Base-by-base conservation (phyloP, 2,797 vertebrate genomes). In the Sebastolobus alascanus region DNA sequence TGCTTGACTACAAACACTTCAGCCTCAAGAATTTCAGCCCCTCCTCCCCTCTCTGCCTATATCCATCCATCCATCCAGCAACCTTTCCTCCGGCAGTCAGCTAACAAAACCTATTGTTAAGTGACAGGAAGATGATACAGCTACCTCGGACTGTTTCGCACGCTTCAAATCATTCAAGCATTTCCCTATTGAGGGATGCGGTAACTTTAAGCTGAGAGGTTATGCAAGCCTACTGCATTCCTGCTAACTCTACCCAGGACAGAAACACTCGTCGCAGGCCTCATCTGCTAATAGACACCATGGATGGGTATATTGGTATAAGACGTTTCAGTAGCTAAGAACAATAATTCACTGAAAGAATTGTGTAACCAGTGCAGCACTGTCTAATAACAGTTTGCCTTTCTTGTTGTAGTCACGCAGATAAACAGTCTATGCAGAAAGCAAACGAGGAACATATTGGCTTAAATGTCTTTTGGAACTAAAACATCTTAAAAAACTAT, bases 31-130 rank as follows among this genome's bases (percentile, higher is more conserved):
- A 80, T 86, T 81, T 73, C 70, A 82, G 59, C 72, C 65, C 75
- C 74, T 25, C 29, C 27, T 82, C 79, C 69, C 75, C 59, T 70
- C 74, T 60, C 68, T 38, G 71, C 67, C 55, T 31, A 60, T 29
- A 63, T 33, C 73, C 74, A 79, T 84, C 77, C 22, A 59, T 87
- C 79, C 46, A 54, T 74, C 68, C 73, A 14, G 69, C 55, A 58
- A 68, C 73, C 71, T 79, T 68, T 90, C 80, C 88, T 83, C 67
- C 9, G 66, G 87, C 86, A 58, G 43, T 43, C 12, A 70, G 79
- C 78, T 60, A 88, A 89, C 87, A 90, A 83, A 73, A 87, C 78
- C 88, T 84, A 84, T 92, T 91, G 90, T 90, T 75, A 79, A 72
- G 82, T 72, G 64, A 84, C 64, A 77, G 56, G 68, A 86, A 87